Conservation (phyloP, 2,113 vertebrate genomes). For the Nannospalax galili region DNA sequence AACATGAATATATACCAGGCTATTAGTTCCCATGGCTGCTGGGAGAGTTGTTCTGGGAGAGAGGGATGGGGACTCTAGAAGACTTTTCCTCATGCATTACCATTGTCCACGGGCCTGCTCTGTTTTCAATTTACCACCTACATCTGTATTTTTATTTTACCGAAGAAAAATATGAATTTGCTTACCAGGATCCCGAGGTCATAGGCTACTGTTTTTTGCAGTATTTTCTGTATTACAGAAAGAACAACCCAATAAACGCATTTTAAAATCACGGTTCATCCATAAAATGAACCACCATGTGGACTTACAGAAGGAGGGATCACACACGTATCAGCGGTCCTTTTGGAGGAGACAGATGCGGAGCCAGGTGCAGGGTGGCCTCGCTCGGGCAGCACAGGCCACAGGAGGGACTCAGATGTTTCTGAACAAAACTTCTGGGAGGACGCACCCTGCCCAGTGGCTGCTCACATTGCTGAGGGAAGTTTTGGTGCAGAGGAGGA, state of each 20-base stretch:
- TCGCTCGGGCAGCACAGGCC: accelerated
- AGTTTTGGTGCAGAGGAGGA: neutral
- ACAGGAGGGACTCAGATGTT: neutral
- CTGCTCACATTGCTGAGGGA: neutral
- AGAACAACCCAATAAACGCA: neutral
- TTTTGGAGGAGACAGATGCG: no score
- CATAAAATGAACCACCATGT: accelerated
- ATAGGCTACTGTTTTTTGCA: slow-evolving; percentile 22
- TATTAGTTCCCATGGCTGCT: neutral
- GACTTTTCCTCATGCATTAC: neutral
- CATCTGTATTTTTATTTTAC: slow-evolving; percentile 16
- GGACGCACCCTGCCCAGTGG: neutral
- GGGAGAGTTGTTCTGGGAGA: neutral
- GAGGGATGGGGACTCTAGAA: neutral
- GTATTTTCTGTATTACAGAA: slow-evolving; percentile 15
- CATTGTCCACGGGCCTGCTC: neutral
- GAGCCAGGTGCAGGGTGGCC: neutral
- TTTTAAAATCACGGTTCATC: neutral
- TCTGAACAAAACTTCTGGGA: neutral
- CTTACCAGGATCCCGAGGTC: slow-evolving; percentile 31
- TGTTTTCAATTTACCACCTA: neutral
- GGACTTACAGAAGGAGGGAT: neutral
- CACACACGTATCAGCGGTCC: accelerated
- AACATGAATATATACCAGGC: neutral
- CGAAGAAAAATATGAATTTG: slow-evolving; percentile 21